Base-by-base conservation (phyloP, 1,140 invertebrate species). In the Macrosteles quadrilineatus region DNA sequence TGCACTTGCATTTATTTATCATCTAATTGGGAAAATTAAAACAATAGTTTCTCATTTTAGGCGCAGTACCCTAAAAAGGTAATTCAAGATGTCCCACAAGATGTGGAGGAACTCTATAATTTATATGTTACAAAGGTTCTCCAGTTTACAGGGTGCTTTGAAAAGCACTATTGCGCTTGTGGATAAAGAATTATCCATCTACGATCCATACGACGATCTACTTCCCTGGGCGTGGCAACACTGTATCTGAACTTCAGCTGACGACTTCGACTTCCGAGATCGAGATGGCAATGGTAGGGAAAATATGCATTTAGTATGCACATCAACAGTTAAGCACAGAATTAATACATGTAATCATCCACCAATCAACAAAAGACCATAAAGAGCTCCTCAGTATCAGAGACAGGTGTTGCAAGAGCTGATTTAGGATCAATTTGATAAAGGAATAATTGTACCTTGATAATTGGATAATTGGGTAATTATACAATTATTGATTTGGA, bases 51-150 rank as follows among this genome's bases (percentile, higher is more conserved):
- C 45, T 6, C 19, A n/a, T 19, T 29, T 47, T 68, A 11, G 55
- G 45, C 29, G 47, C 1, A 68, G 66, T 53, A 53, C 14, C 66
- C 66, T 25, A 71, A 79, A 9, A 74, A 75, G 68, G 64, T 78
- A 45, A 75, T 78, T 14, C 75, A 78, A 71, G 73, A 76, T 27
- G 77, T 80, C 0, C 30, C 59, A n/a, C n/a, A n/a, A n/a, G 1
- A 80, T 78, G 0, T 30, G 77, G 1, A 80, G 76, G 79, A 80
- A 81, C 65, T 76, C 74, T 40, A 78, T 75, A 1, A 79, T 74
- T 66, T 77, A 80, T 66, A 80, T 80, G 79, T 70, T 79, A 0
- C 43, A 76, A 68, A 70, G 79, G 70, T 81, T 81, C 75, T 45
- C 79, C 6, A 74, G 17, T 23, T 67, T 67, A 45, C 31, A 67